Conservation (phyloP, 2,797 vertebrate genomes). For the Mus spretus region DNA sequence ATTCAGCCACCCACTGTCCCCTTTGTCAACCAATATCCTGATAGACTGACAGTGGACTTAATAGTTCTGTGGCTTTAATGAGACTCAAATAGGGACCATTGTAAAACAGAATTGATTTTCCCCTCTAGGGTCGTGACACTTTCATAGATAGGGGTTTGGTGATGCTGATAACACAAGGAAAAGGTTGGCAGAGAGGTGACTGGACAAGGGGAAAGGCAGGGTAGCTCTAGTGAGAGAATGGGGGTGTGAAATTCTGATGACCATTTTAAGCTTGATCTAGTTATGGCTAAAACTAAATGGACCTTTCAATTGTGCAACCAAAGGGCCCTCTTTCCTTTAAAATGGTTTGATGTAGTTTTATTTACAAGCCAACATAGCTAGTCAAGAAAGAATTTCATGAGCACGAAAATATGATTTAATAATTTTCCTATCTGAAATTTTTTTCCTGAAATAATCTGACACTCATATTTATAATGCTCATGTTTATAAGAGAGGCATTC, state of each 20-base stretch:
- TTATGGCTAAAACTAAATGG: slow-evolving; percentile 23
- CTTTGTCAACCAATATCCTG: neutral
- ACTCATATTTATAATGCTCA: neutral
- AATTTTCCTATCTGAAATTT: slow-evolving; percentile 47
- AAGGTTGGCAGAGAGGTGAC: neutral
- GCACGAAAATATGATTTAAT: neutral
- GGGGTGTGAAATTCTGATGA: neutral
- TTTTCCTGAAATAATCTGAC: neutral
- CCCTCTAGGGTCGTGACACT: neutral
- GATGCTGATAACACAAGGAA: neutral
- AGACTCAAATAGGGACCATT: neutral
- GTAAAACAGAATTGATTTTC: slow-evolving; percentile 19
- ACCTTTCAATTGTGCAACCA: neutral
- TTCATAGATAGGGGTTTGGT: neutral
- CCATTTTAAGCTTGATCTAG: neutral
- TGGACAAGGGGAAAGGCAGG: neutral
- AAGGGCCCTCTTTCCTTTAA: neutral
- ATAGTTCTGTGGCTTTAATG: neutral
- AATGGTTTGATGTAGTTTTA: slow-evolving; percentile 43
- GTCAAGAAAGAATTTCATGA: slow-evolving; percentile 21
- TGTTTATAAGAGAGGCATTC: neutral
- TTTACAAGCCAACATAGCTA: slow-evolving; percentile 33
- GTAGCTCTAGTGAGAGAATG: neutral
- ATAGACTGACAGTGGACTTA: neutral
- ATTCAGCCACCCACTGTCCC: neutral